Base-by-base conservation (phyloP, 2,113 vertebrate genomes). In the Chloropsis hardwickii region DNA sequence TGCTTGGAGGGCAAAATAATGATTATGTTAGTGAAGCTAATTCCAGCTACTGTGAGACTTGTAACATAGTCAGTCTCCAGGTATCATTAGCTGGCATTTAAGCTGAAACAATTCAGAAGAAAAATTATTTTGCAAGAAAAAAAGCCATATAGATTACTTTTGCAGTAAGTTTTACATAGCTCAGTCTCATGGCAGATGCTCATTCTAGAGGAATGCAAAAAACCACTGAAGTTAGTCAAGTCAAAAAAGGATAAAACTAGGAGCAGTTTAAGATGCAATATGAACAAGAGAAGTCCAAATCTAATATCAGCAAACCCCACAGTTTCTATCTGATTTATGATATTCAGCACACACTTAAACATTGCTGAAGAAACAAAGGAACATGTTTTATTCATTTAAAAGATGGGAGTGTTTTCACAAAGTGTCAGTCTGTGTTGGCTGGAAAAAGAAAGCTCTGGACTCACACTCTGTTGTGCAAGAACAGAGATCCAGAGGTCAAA, bases 361-460 rank as follows among this genome's bases (percentile, higher is more conserved):
- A 20, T 51, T 88, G 67, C 71, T 86, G 58, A 81, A 90, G 85
- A 93, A 96, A 70, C 47, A 86, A 66, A 88, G 76, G 18, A 85
- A 62, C 39, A 47, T 18, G 14, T 70, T 90, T 83, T 81, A 67
- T 73, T 93, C 5, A 78, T 94, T 88, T 86, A 81, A 62, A 87
- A 90, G 33, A 73, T 33, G 61, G 21, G 19, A 91, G 73, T 53
- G 51, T 47, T 89, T 73, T 79, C 35, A 84, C 12, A 12, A 88
- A 83, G 47, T 53, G 70, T 40, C 65, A 5, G 0, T 33, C 77
- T 92, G 28, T 14, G 23, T 3, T 67, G 64, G 39, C 37, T 48
- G 33, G 42, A 80, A 57, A 42, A 12, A 76, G 12, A 4, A 78
- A 84, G 84, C 70, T 86, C 81, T 70, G n/a, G 44, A 45, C 66